Conservation (phyloP, 2,113 vertebrate species). For the Paedocypris sp. region DNA sequence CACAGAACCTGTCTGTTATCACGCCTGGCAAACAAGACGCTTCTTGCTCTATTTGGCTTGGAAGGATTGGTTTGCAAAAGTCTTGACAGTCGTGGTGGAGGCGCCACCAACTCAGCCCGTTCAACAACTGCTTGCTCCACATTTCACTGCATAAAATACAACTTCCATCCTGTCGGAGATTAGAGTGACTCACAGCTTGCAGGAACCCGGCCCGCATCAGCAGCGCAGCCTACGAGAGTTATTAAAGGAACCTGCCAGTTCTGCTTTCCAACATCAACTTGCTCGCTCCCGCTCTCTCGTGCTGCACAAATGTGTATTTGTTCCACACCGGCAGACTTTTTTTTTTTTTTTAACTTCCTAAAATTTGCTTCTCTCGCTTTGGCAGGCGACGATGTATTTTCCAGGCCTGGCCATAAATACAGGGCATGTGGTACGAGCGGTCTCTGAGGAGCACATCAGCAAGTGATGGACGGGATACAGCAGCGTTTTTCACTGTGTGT, state of each 20-base stretch:
- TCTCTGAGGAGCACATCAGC: conserved; percentile 22
- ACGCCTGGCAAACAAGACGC: neutral
- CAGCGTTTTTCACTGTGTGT: neutral
- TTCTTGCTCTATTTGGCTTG: neutral
- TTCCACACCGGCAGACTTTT: neutral
- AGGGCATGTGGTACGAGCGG: conserved; percentile 21
- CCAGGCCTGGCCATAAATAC: conserved; percentile 30
- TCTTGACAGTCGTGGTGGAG: neutral
- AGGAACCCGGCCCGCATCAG: conserved; percentile 1
- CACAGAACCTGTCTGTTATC: neutral
- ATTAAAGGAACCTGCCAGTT: conserved; percentile 8
- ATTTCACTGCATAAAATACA: neutral
- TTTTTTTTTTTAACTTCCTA: conserved; percentile 1
- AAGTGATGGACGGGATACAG: conserved; percentile 18
- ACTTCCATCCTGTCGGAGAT: neutral
- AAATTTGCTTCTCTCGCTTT: conserved; percentile 2
- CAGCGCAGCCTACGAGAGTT: conserved; percentile 12
- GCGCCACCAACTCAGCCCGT: neutral
- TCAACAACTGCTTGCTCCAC: neutral
- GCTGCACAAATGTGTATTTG: neutral
- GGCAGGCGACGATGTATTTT: conserved; percentile 28
- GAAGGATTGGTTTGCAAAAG: too few relatives aligned
- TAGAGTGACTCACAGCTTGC: conserved; percentile 4
- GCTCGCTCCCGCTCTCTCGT: neutral
- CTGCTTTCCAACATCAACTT: neutral